Conservation (phyloP, 2,113 vertebrate species). For the Polyodon spathula region DNA sequence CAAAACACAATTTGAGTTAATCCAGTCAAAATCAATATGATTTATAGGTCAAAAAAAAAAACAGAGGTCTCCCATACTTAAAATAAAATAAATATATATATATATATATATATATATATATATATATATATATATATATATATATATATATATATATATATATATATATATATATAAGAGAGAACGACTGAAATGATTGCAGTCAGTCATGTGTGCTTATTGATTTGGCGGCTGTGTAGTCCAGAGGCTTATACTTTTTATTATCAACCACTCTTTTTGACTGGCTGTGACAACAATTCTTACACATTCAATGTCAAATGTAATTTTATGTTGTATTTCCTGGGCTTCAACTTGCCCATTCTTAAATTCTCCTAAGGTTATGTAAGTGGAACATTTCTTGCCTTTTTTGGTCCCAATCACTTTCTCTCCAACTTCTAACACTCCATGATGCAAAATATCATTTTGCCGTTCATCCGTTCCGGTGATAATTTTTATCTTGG, state of each 20-base stretch:
- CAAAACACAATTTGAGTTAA: no score
- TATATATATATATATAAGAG: no score
- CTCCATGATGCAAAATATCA: conserved; percentile 86
- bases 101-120: no score
- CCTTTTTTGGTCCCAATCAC: conserved; percentile 67
- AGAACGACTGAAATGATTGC: conserved; percentile 30
- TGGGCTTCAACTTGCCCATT: conserved; percentile 86
- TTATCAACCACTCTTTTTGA: conserved; percentile 95
- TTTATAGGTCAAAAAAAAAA: no score
- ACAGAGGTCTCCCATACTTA: no score
- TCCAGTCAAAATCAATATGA: no score
- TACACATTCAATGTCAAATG: conserved; percentile 86
- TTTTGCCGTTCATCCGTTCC: conserved; percentile 91
- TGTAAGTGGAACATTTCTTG: conserved; percentile 76
- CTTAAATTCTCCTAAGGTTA: conserved; percentile 87
- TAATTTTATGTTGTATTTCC: conserved; percentile 83
- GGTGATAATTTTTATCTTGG: conserved; percentile 81
- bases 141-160: no score
- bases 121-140: no score
- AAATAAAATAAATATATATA: no score
- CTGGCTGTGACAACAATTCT: conserved; percentile 84
- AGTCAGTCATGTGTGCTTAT: conserved; percentile 39
- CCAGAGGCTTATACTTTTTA: conserved; percentile 91
- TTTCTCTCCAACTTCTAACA: conserved; percentile 84
- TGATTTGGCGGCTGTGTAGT: conserved; percentile 68